These are phyloP conservation scores for Oligia latruncula DNA, from an alignment of 2,888 invertebrate genomes.

Conservation along the genomic window DNA sequence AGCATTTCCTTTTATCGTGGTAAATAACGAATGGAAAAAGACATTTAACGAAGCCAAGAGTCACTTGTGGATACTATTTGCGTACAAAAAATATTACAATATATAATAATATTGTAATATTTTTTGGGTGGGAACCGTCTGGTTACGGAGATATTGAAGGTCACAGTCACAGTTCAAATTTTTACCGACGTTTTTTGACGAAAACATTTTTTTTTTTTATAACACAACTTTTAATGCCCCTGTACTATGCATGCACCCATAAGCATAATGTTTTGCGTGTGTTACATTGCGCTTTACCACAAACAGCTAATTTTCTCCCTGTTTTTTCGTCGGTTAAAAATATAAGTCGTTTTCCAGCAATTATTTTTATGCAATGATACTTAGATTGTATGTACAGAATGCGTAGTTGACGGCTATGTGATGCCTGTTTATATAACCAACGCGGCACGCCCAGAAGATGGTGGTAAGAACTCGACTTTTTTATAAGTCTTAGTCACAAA, in stretches of 20 bases:
- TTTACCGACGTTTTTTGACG: background rate
- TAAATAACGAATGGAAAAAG: background rate
- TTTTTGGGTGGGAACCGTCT: background rate
- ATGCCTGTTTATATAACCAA: too few species aligned
- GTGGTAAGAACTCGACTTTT: too few species aligned
- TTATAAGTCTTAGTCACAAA: background rate
- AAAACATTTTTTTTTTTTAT: background rate
- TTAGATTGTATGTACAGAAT: background rate
- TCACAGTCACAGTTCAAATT: background rate
- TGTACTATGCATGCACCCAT: too few species aligned
- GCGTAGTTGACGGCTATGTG: background rate
- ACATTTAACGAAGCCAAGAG: background rate
- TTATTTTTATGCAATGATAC: background rate
- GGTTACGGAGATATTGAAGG: background rate
- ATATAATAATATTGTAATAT: background rate
- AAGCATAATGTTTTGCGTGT: too few species aligned
- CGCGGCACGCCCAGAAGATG: too few species aligned
- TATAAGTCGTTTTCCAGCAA: background rate
- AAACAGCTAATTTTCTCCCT: too few species aligned
- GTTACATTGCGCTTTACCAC: too few species aligned
- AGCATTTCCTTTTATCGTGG: constrained; percentile 1
- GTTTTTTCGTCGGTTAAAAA: background rate
- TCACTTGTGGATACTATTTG: background rate
- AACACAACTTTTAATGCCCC: too few species aligned
- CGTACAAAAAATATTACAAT: background rate